Evolutionary conservation across 2,113 vertebrate species (phyloP).

Genomic region (Zosterops pallidus): DNA sequence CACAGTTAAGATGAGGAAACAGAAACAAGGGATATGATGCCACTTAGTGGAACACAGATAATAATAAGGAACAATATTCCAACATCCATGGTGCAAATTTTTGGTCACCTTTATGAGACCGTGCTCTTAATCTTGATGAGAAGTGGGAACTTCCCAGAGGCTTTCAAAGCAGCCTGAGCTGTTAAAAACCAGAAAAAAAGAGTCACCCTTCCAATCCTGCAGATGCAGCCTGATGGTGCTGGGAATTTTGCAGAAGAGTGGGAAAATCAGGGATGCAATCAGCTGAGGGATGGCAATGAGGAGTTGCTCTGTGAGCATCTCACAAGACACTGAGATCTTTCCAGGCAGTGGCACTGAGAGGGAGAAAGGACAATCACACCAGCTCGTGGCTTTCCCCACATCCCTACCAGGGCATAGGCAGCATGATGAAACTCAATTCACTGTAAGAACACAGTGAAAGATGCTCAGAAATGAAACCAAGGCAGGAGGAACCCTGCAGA

Average conservation of each 20-base stretch:
- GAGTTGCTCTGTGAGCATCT: not conserved
- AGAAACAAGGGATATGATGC: constrained; percentile 61
- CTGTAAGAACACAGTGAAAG: not conserved
- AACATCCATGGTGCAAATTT: not conserved
- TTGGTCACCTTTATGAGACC: rapidly evolving
- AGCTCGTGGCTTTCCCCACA: not conserved
- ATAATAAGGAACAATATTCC: not conserved
- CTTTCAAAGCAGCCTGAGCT: not conserved
- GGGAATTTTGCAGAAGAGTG: not conserved
- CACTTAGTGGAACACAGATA: constrained; percentile 56
- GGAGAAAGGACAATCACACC: not conserved
- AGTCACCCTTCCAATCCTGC: not conserved
- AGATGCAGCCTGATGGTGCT: not conserved
- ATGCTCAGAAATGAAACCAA: not conserved
- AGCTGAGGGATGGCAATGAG: not conserved
- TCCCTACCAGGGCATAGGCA: not conserved
- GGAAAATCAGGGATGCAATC: not conserved
- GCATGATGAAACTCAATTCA: not conserved
- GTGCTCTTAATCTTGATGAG: not conserved
- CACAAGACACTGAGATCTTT: rapidly evolving
- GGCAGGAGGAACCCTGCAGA: not conserved
- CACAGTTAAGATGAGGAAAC: not conserved
- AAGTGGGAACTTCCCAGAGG: not conserved
- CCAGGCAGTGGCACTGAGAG: not conserved
- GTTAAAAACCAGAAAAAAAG: not conserved